Evolutionary conservation across 2,888 invertebrate species (phyloP).

Genomic region (Chorisops tibialis): DNA sequence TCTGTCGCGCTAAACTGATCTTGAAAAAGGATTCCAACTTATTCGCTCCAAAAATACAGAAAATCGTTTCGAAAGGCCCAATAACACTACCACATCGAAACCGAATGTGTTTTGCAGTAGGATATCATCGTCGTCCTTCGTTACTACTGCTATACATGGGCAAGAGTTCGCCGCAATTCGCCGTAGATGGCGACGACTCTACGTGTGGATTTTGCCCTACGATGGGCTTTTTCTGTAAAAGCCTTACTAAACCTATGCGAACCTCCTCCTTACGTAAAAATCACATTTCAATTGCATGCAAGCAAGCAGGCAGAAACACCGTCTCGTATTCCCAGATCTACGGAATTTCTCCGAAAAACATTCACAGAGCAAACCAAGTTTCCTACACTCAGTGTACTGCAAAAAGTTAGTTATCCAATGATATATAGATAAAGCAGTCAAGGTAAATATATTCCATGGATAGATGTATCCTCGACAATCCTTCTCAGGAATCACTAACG

Average conservation of each 20-base stretch:
- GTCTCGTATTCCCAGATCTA: background rate
- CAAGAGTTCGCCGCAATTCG: conserved; percentile 7
- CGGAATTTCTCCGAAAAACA: background rate
- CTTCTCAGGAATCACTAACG: background rate
- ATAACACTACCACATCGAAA: background rate
- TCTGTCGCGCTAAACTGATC: conserved; percentile 51
- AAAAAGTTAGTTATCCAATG: background rate
- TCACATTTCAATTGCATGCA: background rate
- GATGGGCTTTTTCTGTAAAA: conserved; percentile 14
- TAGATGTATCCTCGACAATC: background rate
- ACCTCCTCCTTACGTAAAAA: background rate
- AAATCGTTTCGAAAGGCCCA: conserved; percentile 11
- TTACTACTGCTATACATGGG: background rate
- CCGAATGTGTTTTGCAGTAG: background rate
- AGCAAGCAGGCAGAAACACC: too few relatives aligned
- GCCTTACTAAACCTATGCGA: conserved; percentile 1
- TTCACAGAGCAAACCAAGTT: background rate
- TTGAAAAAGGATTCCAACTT: conserved; percentile 16
- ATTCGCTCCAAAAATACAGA: conserved; percentile 13
- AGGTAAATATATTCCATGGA: conserved; percentile 9
- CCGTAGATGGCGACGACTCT: background rate
- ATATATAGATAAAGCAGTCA: background rate
- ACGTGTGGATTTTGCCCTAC: conserved; percentile 9
- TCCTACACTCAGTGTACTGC: background rate
- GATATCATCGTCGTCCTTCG: background rate